phyloP scores from a whole-genome alignment of 2,888 invertebrate genomes.

The Myathropa florea region DNA sequence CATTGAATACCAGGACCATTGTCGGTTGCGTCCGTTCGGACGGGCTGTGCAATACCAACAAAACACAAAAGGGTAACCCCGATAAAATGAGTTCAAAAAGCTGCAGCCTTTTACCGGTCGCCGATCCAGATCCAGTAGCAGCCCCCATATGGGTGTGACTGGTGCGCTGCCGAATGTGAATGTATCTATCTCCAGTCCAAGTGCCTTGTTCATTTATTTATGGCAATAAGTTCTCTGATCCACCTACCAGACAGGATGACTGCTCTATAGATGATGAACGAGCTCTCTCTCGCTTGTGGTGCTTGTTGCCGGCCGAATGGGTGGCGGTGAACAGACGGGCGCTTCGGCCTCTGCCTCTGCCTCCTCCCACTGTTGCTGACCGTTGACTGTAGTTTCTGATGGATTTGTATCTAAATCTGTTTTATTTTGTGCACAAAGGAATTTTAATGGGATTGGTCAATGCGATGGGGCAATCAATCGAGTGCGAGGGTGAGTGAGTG shows the following conservation, averaged over 20 bases:
- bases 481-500: slow-evolving; percentile 4
- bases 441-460: slow-evolving; percentile 70
- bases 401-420: slow-evolving; percentile 70
- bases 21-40: slow-evolving; percentile 25
- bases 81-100: slow-evolving; percentile 53
- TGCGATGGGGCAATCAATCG: slow-evolving; percentile 54
- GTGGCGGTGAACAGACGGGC: not conserved
- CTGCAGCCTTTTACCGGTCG: slow-evolving; percentile 42
- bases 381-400: slow-evolving; percentile 61
- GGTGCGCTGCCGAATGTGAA: not conserved
- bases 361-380: slow-evolving; percentile 35
- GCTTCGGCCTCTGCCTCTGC: no score
- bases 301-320: not conserved
- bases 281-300: slow-evolving; percentile 7
- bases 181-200: slow-evolving; percentile 11
- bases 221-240: slow-evolving; percentile 65
- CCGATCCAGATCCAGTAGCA: not conserved
- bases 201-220: slow-evolving; percentile 66
- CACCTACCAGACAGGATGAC: slow-evolving; percentile 58
- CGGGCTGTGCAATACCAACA: slow-evolving; percentile 21
- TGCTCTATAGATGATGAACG: slow-evolving; percentile 56
- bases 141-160: not conserved
- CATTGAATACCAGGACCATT: slow-evolving; percentile 68
- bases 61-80: slow-evolving; percentile 2
- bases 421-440: slow-evolving; percentile 67